Conservation (phyloP, 2,888 invertebrate genomes). For the Pammene fasciana region DNA sequence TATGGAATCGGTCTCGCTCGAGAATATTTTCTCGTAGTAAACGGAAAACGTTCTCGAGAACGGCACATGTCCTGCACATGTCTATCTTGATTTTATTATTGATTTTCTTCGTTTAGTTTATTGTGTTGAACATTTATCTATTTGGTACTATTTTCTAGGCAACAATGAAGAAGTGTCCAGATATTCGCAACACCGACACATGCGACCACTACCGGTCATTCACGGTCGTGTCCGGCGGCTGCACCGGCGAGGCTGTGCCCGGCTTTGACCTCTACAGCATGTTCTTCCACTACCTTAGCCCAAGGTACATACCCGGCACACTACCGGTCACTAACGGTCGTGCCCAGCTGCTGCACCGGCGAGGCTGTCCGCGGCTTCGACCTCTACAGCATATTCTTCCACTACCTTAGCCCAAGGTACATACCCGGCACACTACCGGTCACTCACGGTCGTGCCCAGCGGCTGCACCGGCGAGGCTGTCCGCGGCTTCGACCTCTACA, state of each 20-base stretch:
- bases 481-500: constrained; percentile 52
- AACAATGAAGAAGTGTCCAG: constrained; percentile 66
- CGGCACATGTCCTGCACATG: too few relatives aligned
- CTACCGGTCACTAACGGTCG: constrained; percentile 53
- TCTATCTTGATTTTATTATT: too few relatives aligned
- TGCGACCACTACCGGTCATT: constrained; percentile 62
- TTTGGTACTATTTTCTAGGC: constrained; percentile 54
- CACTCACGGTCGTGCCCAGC: constrained; percentile 52
- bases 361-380: constrained; percentile 43
- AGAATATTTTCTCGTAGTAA: too few relatives aligned
- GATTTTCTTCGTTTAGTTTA: too few relatives aligned
- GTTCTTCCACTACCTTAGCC: constrained; percentile 58
- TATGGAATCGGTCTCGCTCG: too few relatives aligned
- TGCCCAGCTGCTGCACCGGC: constrained; percentile 55
- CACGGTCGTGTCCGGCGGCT: constrained; percentile 55
- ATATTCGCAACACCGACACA: constrained; percentile 67
- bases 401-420: constrained; percentile 55
- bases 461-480: constrained; percentile 55
- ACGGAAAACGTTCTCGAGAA: too few relatives aligned
- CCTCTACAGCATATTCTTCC: constrained; percentile 56
- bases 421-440: constrained; percentile 48
- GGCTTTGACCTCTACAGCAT: constrained; percentile 53
- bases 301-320: constrained; percentile 48
- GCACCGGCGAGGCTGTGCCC: constrained; percentile 49
- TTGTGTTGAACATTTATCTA: background rate